A percentile compares a stretch with the other conserved stretches of the same genome.
Evolutionary conservation across 2,888 invertebrate species (phyloP).

Genomic region (Macrophya annulata): DNA sequence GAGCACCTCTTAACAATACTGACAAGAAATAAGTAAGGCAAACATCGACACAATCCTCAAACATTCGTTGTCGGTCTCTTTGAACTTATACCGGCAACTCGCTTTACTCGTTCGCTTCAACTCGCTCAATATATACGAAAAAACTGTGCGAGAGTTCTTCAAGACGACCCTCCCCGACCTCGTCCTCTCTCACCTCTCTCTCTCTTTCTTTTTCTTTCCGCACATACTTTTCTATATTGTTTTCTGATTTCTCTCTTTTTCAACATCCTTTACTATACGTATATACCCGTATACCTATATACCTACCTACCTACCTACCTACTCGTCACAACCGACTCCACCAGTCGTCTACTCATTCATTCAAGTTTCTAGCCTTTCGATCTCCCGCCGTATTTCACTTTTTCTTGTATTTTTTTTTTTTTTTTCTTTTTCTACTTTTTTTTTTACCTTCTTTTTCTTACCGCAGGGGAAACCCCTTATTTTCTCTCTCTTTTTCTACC

Average conservation of each 20-base stretch:
- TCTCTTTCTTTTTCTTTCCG: slow-evolving; percentile 57
- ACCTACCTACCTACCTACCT: no score
- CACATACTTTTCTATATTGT: slow-evolving; percentile 5
- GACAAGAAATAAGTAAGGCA: slow-evolving; percentile 77
- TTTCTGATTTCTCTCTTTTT: slow-evolving; percentile 20
- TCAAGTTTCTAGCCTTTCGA: slow-evolving; percentile 55
- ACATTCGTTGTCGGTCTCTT: slow-evolving; percentile 73
- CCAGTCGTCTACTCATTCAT: slow-evolving; percentile 39
- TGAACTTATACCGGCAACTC: slow-evolving; percentile 61
- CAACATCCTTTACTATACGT: slow-evolving; percentile 42
- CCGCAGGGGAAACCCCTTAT: background rate
- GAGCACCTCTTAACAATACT: slow-evolving; percentile 74
- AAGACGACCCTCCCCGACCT: slow-evolving; percentile 52
- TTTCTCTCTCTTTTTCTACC: background rate
- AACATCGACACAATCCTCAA: slow-evolving; percentile 77
- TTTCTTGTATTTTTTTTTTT: slow-evolving; percentile 21
- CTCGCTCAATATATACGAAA: background rate
- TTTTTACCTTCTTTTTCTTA: background rate
- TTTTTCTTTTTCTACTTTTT: background rate
- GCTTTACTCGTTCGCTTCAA: background rate
- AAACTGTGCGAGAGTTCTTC: background rate
- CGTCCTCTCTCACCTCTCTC: slow-evolving; percentile 55
- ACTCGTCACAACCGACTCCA: background rate
- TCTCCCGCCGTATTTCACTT: slow-evolving; percentile 55
- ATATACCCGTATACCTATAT: no score